Percentiles rank a stretch among this genome's conserved stretches.
These are phyloP conservation scores for Apistogramma diplotaenia DNA, from an alignment of 2,113 vertebrate species.

Conservation along the genomic window DNA sequence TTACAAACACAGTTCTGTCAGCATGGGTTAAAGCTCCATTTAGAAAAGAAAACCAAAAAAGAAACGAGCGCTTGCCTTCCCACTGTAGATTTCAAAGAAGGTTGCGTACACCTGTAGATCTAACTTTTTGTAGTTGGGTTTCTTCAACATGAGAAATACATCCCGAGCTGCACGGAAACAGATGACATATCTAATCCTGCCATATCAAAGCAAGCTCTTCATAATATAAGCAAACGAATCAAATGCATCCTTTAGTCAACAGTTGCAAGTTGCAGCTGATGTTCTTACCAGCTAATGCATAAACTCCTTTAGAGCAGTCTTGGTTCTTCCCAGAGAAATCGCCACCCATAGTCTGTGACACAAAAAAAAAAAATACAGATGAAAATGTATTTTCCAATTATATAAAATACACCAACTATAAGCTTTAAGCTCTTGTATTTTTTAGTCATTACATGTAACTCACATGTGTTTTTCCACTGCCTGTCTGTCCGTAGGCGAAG, in stretches of 20 bases:
- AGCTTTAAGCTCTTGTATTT: not conserved
- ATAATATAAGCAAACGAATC: not conserved
- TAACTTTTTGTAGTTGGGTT: constrained; percentile 95
- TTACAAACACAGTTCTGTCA: not conserved
- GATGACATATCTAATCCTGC: not conserved
- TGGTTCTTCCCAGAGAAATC: constrained; percentile 99
- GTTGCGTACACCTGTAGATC: constrained; percentile 97
- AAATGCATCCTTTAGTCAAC: not conserved
- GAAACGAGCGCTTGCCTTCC: constrained; percentile 79
- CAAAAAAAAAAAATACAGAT: not conserved
- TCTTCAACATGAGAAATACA: constrained; percentile 99
- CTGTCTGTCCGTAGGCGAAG: constrained; percentile 97
- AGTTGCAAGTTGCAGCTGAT: not conserved
- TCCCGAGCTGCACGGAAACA: constrained; percentile 84
- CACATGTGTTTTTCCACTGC: constrained; percentile 98
- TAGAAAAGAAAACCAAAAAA: not conserved
- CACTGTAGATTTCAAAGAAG: constrained; percentile 99
- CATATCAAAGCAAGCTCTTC: not conserved
- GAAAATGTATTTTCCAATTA: not conserved
- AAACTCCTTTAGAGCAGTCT: constrained; percentile 98
- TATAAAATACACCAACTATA: not conserved
- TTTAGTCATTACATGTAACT: constrained; percentile 49
- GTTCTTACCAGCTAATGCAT: constrained; percentile 90
- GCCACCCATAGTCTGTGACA: constrained; percentile 93
- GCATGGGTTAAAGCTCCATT: not conserved